Conservation (phyloP, 2,888 invertebrate genomes). For the Latrodectus elegans region DNA sequence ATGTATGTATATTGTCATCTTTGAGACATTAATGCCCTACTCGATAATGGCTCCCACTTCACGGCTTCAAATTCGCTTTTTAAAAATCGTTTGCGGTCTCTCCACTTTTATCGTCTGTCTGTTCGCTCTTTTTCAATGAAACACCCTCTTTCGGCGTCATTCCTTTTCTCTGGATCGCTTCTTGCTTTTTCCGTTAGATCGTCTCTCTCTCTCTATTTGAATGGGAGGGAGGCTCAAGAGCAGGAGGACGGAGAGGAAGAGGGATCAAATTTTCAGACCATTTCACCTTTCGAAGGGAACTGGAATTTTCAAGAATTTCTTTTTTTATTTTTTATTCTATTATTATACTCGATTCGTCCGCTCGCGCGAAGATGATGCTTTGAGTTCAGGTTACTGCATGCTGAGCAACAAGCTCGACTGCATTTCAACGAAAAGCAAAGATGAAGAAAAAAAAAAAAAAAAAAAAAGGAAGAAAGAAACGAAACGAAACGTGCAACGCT, state of each 20-base stretch:
- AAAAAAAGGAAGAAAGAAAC: no score
- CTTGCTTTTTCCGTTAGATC: constrained; percentile 40
- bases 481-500: no score
- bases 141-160: neutral
- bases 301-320: constrained; percentile 21
- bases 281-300: constrained; percentile 35
- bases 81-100: constrained; percentile 67
- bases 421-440: no score
- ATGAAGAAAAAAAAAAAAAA: no score
- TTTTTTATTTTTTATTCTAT: neutral
- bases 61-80: constrained; percentile 64
- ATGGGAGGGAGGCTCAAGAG: constrained; percentile 25
- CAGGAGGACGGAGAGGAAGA: constrained; percentile 15
- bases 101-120: constrained; percentile 59
- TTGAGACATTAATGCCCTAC: constrained; percentile 65
- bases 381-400: no score
- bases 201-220: constrained; percentile 61
- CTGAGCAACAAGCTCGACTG: no score
- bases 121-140: constrained; percentile 55
- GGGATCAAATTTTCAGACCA: constrained; percentile 54
- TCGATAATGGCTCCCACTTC: constrained; percentile 66
- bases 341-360: no score
- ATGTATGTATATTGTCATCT: constrained; percentile 68
- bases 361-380: no score
- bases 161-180: constrained; percentile 22